A percentile compares a stretch with the other conserved stretches of the same genome.
Conservation (phyloP, 2,888 invertebrate genomes). For the Watsonalla binaria region DNA sequence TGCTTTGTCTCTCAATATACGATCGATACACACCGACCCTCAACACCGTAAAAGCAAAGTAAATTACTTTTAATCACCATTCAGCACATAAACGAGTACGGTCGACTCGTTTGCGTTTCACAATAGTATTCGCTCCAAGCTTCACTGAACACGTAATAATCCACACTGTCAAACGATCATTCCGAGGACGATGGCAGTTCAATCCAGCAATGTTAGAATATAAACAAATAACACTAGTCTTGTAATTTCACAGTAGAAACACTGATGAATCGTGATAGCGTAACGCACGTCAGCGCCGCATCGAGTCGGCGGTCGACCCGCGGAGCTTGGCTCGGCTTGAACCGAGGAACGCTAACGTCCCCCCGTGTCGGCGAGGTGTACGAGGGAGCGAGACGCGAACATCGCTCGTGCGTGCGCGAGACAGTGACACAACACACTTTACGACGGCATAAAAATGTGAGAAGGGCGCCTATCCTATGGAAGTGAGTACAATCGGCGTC, state of each 20-base stretch:
- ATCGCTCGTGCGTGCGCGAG: constrained; percentile 8
- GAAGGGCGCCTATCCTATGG: constrained; percentile 57
- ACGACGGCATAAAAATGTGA: constrained; percentile 60
- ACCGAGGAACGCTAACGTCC: constrained; percentile 64
- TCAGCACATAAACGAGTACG: constrained; percentile 69
- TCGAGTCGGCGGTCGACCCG: constrained; percentile 69
- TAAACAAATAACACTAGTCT: constrained; percentile 68
- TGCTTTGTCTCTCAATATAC: constrained; percentile 61
- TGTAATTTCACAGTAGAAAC: constrained; percentile 63
- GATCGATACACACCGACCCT: constrained; percentile 70
- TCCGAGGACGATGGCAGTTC: constrained; percentile 46
- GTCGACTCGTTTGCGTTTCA: constrained; percentile 63
- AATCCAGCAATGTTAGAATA: constrained; percentile 58
- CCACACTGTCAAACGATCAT: constrained; percentile 50
- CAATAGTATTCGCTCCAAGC: constrained; percentile 47
- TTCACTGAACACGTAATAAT: constrained; percentile 57
- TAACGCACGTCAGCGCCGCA: constrained; percentile 74
- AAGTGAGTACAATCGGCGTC: constrained; percentile 36
- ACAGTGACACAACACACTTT: constrained; percentile 38
- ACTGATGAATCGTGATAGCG: constrained; percentile 50
- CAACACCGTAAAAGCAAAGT: constrained; percentile 71
- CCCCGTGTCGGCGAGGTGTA: constrained; percentile 46
- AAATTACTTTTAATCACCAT: constrained; percentile 76
- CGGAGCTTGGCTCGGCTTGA: constrained; percentile 53
- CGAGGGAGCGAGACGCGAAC: constrained; percentile 44